Evolutionary conservation across 2,113 vertebrate genomes (phyloP).

Genomic region (Crotalus tigris): DNA sequence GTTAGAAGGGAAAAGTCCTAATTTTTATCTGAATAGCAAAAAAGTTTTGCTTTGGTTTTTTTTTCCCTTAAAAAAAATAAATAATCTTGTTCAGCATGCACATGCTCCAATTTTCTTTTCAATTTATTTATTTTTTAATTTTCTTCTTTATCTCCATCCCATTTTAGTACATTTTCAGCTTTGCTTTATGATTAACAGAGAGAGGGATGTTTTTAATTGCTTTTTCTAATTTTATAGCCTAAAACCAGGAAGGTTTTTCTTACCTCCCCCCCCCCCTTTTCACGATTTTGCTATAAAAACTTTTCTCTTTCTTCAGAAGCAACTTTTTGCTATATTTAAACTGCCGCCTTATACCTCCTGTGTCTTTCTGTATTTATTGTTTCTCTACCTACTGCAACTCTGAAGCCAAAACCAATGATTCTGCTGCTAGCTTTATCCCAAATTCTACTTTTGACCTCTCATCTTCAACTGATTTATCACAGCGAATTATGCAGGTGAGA

Average conservation of each 20-base stretch:
- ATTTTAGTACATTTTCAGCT: background rate
- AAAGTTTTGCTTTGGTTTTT: background rate
- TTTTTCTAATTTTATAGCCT: slow-evolving; percentile 23
- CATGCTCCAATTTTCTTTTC: slow-evolving; percentile 33
- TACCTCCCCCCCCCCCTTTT: background rate
- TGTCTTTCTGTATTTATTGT: slow-evolving; percentile 57
- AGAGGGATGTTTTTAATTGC: background rate
- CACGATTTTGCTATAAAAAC: slow-evolving; percentile 48
- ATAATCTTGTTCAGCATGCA: slow-evolving; percentile 45
- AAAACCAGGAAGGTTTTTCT: slow-evolving; percentile 33
- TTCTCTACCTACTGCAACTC: slow-evolving; percentile 58
- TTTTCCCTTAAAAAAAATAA: slow-evolving; percentile 33
- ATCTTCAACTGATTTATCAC: slow-evolving; percentile 79
- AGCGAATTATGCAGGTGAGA: slow-evolving; percentile 78
- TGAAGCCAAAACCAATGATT: slow-evolving; percentile 65
- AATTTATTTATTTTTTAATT: slow-evolving; percentile 21
- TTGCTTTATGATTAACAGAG: background rate
- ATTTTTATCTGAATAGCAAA: slow-evolving; percentile 35
- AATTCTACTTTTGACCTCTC: slow-evolving; percentile 75
- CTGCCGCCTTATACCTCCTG: slow-evolving; percentile 58
- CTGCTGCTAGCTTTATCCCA: slow-evolving; percentile 68
- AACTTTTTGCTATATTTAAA: slow-evolving; percentile 54
- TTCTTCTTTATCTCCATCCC: background rate
- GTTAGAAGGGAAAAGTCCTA: background rate
- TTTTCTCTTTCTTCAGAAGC: slow-evolving; percentile 49